A percentile compares a stretch with the other conserved stretches of the same genome.
Evolutionary conservation across 2,888 invertebrate species (phyloP).

Genomic region (Petrolisthes cinctipes): DNA sequence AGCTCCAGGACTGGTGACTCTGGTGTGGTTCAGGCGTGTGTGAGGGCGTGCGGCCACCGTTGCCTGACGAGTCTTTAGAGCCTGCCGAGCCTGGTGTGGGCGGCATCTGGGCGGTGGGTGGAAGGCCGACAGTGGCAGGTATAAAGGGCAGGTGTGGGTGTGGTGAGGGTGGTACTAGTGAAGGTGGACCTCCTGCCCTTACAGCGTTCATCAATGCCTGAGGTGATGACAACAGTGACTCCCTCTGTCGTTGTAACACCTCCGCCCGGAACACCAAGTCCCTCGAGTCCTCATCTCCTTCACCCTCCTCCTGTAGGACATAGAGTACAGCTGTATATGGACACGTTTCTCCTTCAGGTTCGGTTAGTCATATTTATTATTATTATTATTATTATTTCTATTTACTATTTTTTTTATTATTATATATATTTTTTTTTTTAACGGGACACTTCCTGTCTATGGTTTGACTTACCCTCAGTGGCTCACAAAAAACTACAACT

Average conservation of each 20-base stretch:
- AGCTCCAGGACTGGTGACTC: constrained; percentile 65
- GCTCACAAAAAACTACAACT: no score
- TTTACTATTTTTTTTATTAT: no score
- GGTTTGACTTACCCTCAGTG: no score
- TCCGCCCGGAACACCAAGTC: constrained; percentile 63
- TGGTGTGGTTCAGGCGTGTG: constrained; percentile 65
- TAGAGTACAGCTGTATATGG: not conserved
- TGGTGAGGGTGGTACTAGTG: constrained; percentile 56
- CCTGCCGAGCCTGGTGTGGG: constrained; percentile 65
- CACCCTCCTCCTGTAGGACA: constrained; percentile 51
- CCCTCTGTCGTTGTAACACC: constrained; percentile 63
- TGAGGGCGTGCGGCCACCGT: constrained; percentile 64
- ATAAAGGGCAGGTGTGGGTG: constrained; percentile 63
- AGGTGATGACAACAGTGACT: constrained; percentile 60
- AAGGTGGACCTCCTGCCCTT: constrained; percentile 58
- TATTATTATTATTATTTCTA: no score
- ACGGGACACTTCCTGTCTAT: no score
- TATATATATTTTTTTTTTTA: no score
- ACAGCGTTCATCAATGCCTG: constrained; percentile 63
- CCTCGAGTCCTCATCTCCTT: constrained; percentile 62
- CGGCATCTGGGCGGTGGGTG: constrained; percentile 64
- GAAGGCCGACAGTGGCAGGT: constrained; percentile 61
- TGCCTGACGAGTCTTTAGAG: constrained; percentile 64
- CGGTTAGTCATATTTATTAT: no score
- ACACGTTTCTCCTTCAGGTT: no score